These are phyloP conservation scores for Aphis craccivora DNA, from an alignment of 1,140 invertebrate genomes.

Conservation along the genomic window DNA sequence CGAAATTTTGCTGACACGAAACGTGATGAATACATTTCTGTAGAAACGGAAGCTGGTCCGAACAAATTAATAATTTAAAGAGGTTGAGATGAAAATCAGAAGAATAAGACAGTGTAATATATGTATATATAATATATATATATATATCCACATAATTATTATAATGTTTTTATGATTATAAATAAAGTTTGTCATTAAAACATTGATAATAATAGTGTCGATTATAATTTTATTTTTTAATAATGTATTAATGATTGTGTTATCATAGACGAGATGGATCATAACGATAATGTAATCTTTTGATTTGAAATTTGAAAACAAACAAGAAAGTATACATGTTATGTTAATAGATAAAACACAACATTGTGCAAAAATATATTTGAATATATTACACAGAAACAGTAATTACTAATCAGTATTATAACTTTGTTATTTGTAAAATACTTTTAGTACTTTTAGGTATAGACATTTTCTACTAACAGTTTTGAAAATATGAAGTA, in stretches of 20 bases:
- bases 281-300: neutral
- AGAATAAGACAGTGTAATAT: neutral
- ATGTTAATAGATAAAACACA: neutral
- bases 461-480: neutral
- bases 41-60: neutral
- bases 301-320: neutral
- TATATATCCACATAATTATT: neutral
- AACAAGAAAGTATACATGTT: neutral
- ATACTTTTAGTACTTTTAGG: too few relatives aligned
- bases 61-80: slow-evolving; percentile 24
- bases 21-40: slow-evolving; percentile 20
- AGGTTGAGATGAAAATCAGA: neutral
- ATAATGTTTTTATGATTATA: neutral
- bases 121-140: neutral
- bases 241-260: neutral
- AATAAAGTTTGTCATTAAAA: neutral
- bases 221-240: neutral
- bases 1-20: slow-evolving; percentile 2
- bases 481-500: neutral
- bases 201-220: neutral
- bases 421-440: neutral
- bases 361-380: neutral
- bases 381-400: neutral
- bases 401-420: neutral
- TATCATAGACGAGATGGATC: neutral